Conservation (phyloP, 2,888 invertebrate species). For the Tetanocera ferruginea region DNA sequence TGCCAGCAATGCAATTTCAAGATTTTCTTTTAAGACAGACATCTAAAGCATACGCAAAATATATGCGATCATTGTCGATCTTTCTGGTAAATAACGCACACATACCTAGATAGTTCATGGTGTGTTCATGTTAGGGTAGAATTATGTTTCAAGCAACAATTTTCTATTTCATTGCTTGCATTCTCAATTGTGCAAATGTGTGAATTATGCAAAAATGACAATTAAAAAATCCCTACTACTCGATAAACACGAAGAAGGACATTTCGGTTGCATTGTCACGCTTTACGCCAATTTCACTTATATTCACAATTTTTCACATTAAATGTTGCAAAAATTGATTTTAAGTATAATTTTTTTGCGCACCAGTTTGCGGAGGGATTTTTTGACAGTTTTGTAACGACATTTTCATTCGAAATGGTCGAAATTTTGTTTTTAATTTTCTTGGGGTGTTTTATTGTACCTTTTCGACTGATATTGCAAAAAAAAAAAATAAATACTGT, state of each 20-base stretch:
- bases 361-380: neutral
- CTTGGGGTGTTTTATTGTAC: constrained; percentile 11
- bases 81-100: neutral
- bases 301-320: constrained; percentile 12
- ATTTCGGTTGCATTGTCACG: constrained; percentile 27
- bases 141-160: constrained; percentile 14
- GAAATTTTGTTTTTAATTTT: constrained; percentile 1
- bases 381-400: constrained; percentile 42
- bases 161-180: constrained; percentile 26
- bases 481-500: neutral
- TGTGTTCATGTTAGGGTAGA: neutral
- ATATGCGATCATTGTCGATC: neutral
- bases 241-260: neutral
- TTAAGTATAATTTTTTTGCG: neutral
- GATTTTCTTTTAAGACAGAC: neutral
- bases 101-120: too few species aligned
- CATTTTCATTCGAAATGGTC: constrained; percentile 32
- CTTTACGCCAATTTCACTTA: constrained; percentile 24
- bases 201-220: constrained; percentile 35
- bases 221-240: constrained; percentile 2
- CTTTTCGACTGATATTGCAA: neutral
- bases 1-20: neutral
- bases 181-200: constrained; percentile 18
- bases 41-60: neutral
- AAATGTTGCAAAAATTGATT: constrained; percentile 19